Percentiles rank a stretch among this genome's conserved stretches.
Conservation (phyloP, 30 jellyfish, hydroid and myxozoan species). For the Rhopilema esculentum region DNA sequence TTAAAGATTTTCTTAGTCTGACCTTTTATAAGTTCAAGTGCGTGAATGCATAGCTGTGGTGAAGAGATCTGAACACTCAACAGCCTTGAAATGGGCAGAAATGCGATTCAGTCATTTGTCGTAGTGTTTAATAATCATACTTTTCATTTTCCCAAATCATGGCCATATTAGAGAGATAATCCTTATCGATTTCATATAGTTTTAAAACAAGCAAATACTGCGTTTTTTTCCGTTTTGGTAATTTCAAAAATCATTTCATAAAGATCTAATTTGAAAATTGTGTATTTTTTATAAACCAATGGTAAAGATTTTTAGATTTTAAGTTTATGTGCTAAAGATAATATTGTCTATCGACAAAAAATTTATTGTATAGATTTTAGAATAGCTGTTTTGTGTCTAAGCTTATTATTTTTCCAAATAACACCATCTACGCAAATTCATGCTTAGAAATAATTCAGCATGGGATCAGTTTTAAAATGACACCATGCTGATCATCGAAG, state of each 20-base stretch:
- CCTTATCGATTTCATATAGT: too few species aligned
- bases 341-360: background rate
- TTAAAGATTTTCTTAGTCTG: constrained; percentile 15
- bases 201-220: too few species aligned
- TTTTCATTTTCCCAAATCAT: background rate
- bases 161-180: background rate
- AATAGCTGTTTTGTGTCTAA: background rate
- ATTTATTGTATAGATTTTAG: background rate
- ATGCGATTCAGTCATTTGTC: background rate
- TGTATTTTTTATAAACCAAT: too few species aligned
- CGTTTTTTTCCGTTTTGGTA: too few species aligned
- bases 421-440: background rate
- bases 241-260: too few species aligned
- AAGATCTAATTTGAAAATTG: too few species aligned
- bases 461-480: background rate
- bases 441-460: background rate
- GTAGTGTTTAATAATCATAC: background rate
- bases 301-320: background rate
- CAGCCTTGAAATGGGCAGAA: background rate
- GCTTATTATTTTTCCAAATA: background rate
- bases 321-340: background rate
- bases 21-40: background rate
- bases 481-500: background rate
- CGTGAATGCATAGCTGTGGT: constrained; percentile 65
- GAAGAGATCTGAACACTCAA: background rate